Evolutionary conservation across 2,797 vertebrate genomes (phyloP), one percentile per base, ranked within the genome.

Genomic region (Nyctalus aviator): DNA sequence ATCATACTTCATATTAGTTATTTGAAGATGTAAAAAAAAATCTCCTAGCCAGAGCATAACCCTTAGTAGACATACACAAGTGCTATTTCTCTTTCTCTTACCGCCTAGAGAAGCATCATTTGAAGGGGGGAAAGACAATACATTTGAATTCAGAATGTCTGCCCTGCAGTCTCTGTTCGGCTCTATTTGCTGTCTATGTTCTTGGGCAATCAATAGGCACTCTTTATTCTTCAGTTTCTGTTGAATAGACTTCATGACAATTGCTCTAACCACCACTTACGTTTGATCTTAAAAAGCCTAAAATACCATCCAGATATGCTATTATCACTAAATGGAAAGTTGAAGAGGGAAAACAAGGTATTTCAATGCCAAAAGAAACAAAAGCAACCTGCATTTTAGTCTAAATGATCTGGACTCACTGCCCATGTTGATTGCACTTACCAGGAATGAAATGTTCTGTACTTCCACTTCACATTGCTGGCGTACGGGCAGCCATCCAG

Each of bases 301-400:
- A 72, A 84, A 72, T 23, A 72, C 11, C 32, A 46, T 46, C 48
- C 37, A 44, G 37, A 57, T 59, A 76, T 76, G n/a, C 77, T 71
- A 27, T 90, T 86, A 83, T 78, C 83, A 84, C 71, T 84, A 64
- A 88, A 91, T 59, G 78, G 62, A 76, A 84, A 72, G 46, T 35
- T 77, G 87, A 85, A 85, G 77, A 75, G 30, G 35, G 7, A 93
- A 85, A 90, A 84, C 35, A 92, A 93, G 59, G 37, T 44, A 88
- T 88, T 94, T 84, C 18, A 15, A 85, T 72, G 44, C 81, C 59
- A 50, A 93, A 88, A 76, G 73, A 73, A 84, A 90, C 37, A 79
- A 84, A 75, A 73, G 37, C 57, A 89, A 48, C 86, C 66, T 81
- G 66, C 37, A 50, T 88, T 95, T 95, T 79, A 35, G 44, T 81